Evolutionary conservation across 2,888 invertebrate genomes (phyloP), one percentile per base, ranked within the genome.

Genomic region (Uropetala carovei): DNA sequence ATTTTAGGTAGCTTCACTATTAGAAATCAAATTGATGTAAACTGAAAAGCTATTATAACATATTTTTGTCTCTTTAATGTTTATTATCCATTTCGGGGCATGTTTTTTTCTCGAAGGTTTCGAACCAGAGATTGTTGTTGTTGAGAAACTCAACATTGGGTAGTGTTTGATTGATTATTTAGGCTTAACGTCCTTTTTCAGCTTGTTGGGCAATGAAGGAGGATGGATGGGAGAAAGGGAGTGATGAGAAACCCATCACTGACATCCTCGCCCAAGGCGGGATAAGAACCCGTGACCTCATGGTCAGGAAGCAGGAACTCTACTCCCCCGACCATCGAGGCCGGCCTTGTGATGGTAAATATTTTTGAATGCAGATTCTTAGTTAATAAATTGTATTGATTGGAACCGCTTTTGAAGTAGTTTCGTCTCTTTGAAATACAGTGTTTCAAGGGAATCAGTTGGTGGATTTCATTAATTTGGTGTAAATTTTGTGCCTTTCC

Each of bases 231-330:
- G 89, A 89, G 68, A 89, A 89, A 64, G 89, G 89, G 56, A 64
- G 43, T 64, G 89, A 89, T 64, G 89, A 89, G 89, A 89, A 89
- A 89, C 89, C 89, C 89, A 89, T 89, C 89, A 89, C 89, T n/a
- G 89, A 89, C 89, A 89, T 89, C 89, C 89, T 89, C 64, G 89
- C 89, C 89, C 89, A 89, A 27, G 64, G 89, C 89, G 89, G 89
- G 89, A 60, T 89, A 60, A 30, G 89, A 89, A 89, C 89, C 64
- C 89, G 89, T 56, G 89, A 89, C 89, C 89, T 89, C 60, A 89
- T 89, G 89, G 89, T 89, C 89, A 89, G 89, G 89, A 89, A 89
- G 89, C 89, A 89, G 89, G 89, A 89, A 64, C 89, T 89, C 89
- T 89, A 89, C 89, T 89, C 89, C n/a, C 89, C 89, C n/a, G 89